Percentiles rank a stretch among this genome's conserved stretches.
Conservation (phyloP, 2,797 vertebrate species). For the Anguilla obscura region DNA sequence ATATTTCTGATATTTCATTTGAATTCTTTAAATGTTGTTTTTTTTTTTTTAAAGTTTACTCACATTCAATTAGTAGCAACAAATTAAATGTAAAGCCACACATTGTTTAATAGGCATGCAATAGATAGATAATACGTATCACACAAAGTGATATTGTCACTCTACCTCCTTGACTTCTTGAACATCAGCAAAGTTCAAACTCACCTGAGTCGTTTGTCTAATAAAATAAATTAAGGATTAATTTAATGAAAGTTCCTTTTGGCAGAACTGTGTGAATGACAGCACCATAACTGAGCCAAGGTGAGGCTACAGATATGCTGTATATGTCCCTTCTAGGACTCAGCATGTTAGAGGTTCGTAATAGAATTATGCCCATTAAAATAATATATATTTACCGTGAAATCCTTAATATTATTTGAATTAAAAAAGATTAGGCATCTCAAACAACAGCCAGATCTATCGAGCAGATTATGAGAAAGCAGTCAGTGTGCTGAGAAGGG, state of each 20-base stretch:
- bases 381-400: neutral
- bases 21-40: neutral
- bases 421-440: neutral
- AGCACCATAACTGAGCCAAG: neutral
- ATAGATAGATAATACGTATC: neutral
- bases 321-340: neutral
- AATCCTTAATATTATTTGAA: neutral
- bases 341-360: neutral
- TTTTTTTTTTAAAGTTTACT: neutral
- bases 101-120: neutral
- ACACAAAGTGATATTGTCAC: neutral
- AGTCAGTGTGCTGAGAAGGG: conserved; percentile 25
- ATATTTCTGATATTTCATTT: neutral
- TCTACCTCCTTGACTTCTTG: neutral
- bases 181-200: neutral
- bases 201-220: neutral
- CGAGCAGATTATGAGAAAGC: neutral
- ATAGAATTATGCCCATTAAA: neutral
- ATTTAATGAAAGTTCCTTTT: neutral
- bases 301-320: neutral
- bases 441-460: neutral
- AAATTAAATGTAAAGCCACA: conserved; percentile 2
- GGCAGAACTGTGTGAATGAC: neutral
- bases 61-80: neutral
- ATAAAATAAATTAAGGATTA: neutral